A percentile compares a stretch with the other conserved stretches of the same genome.
Evolutionary conservation across 2,888 invertebrate species (phyloP).

Genomic region (Archips crataeganus): DNA sequence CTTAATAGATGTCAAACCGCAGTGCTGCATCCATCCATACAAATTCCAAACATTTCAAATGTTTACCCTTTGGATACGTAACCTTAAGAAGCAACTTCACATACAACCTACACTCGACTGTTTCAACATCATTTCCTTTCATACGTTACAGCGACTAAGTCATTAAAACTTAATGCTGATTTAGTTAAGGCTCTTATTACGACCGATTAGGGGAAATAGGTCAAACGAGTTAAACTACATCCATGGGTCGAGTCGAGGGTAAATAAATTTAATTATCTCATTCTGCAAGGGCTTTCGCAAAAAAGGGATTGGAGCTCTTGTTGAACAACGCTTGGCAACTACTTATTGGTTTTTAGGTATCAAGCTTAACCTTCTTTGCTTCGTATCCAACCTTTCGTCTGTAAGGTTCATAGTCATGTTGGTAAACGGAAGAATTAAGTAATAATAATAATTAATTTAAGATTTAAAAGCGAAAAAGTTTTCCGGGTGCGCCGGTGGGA

Average conservation of each 20-base stretch:
- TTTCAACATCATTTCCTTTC: conserved; percentile 22
- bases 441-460: too few species aligned
- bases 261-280: conserved; percentile 40
- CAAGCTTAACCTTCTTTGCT: not conserved
- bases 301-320: conserved; percentile 20
- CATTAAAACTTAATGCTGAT: conserved; percentile 36
- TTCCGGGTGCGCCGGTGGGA: too few species aligned
- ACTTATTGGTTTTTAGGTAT: conserved; percentile 11
- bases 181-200: conserved; percentile 30
- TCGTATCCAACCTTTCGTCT: not conserved
- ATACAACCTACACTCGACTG: not conserved
- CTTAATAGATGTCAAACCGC: too few species aligned
- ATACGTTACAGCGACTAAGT: conserved; percentile 16
- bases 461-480: too few species aligned
- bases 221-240: conserved; percentile 26
- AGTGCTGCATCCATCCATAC: too few species aligned
- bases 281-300: conserved; percentile 20
- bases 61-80: too few species aligned
- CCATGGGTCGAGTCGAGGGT: conserved; percentile 18
- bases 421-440: not conserved
- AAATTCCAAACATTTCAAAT: too few species aligned
- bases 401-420: not conserved
- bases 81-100: not conserved
- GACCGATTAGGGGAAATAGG: conserved; percentile 39
- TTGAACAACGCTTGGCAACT: not conserved